A percentile compares a stretch with the other conserved stretches of the same genome.
phyloP scores from a whole-genome alignment of 1,140 invertebrate genomes.

The Orius insidiosus region DNA sequence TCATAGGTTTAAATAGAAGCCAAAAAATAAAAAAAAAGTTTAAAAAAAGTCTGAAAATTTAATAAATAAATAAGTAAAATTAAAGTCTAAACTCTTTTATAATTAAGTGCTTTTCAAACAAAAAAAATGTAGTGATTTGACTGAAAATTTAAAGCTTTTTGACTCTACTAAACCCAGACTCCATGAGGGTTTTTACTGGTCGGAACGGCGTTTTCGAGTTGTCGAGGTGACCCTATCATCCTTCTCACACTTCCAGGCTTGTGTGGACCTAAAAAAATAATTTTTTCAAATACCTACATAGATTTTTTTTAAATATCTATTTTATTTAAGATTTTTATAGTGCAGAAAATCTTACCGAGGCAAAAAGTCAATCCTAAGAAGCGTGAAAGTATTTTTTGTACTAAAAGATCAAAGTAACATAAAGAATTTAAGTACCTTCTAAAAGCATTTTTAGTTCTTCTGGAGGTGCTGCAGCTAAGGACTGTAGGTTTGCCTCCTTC shows the following conservation, averaged over 20 bases:
- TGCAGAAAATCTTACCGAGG: slow-evolving; percentile 16
- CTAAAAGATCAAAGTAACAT: slow-evolving; percentile 2
- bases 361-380: slow-evolving; percentile 18
- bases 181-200: slow-evolving; percentile 91
- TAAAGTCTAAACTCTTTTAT: no score
- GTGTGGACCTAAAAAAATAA: slow-evolving; percentile 41
- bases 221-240: slow-evolving; percentile 77
- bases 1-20: no score
- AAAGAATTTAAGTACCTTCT: slow-evolving; percentile 39
- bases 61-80: no score
- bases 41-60: no score
- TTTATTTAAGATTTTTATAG: no score
- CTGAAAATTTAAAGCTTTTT: no score
- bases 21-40: no score
- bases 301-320: no score
- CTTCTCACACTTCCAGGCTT: slow-evolving; percentile 71
- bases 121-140: no score
- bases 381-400: slow-evolving; percentile 1
- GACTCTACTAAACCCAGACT: slow-evolving; percentile 63
- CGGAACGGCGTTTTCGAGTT: slow-evolving; percentile 80
- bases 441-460: slow-evolving; percentile 64
- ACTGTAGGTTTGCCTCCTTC: slow-evolving; percentile 81
- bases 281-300: no score
- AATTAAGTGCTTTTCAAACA: no score
- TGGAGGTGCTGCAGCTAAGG: slow-evolving; percentile 58